Evolutionary conservation across 35 echinoderm and acorn worm species (phyloP).

Genomic region (Apostichopus japonicus): DNA sequence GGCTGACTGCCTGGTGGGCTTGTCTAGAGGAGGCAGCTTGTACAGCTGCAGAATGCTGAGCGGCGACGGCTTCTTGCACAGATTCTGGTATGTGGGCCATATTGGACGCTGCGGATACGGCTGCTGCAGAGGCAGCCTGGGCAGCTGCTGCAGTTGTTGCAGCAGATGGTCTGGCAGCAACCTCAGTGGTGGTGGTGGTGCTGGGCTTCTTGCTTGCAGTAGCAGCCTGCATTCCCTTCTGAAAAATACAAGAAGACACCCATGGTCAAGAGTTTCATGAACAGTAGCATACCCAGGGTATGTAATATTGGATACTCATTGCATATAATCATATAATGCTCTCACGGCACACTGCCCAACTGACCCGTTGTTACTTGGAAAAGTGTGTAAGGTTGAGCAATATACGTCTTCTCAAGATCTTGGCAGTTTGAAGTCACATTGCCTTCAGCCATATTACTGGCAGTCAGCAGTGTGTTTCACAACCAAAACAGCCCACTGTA

Average conservation of each 20-base stretch:
- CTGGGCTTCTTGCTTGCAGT: conserved; percentile 49
- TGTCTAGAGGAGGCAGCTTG: conserved; percentile 17
- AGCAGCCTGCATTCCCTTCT: conserved; percentile 65
- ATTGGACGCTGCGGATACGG: not conserved
- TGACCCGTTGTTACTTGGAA: no score
- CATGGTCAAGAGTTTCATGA: not conserved
- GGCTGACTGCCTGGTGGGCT: conserved; percentile 53
- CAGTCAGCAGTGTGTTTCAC: no score
- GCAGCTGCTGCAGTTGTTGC: conserved; percentile 18
- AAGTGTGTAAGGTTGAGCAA: no score
- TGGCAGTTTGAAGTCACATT: no score
- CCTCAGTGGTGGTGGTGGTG: conserved; percentile 40
- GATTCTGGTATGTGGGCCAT: conserved; percentile 48
- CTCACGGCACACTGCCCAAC: no score
- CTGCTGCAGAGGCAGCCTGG: conserved; percentile 7
- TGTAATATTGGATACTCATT: no score
- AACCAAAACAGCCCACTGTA: no score
- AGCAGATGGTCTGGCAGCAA: conserved; percentile 10
- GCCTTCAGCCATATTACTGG: no score
- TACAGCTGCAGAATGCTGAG: conserved; percentile 44
- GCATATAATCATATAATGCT: not conserved
- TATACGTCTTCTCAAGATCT: no score
- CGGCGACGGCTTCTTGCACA: conserved; percentile 43
- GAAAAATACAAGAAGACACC: not conserved
- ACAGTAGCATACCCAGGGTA: not conserved